Conservation (phyloP, 2,888 invertebrate genomes). For the Drosophila buzzatii region DNA sequence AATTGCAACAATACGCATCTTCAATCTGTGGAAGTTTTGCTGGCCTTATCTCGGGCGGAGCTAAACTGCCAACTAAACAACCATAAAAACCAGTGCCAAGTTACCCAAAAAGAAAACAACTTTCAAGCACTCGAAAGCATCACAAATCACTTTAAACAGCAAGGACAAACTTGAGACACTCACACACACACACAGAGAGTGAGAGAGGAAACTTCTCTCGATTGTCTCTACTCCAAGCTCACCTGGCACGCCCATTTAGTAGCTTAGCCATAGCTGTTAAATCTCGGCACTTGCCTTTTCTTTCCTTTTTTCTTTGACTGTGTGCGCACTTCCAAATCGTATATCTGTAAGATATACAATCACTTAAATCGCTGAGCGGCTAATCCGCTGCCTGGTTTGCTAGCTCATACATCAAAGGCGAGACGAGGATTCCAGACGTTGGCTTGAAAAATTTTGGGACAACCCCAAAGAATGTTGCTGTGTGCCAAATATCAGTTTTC, state of each 20-base stretch:
- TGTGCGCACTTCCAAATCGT: conserved; percentile 38
- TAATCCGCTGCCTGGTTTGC: conserved; percentile 66
- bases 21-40: conserved; percentile 52
- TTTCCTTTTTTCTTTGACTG: background rate
- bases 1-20: conserved; percentile 64
- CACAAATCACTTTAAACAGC: conserved; percentile 79
- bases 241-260: conserved; percentile 67
- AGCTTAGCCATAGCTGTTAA: conserved; percentile 74
- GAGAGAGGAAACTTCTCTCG: conserved; percentile 27
- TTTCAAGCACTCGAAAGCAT: conserved; percentile 70
- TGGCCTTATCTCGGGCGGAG: conserved; percentile 49
- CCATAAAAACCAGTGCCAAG: conserved; percentile 74
- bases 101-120: conserved; percentile 57
- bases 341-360: conserved; percentile 78
- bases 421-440: conserved; percentile 18
- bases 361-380: conserved; percentile 81
- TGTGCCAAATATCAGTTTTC: conserved; percentile 77
- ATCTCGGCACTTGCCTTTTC: conserved; percentile 68
- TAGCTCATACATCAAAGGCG: conserved; percentile 69
- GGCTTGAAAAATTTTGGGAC: conserved; percentile 26
- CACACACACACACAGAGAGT: conserved; percentile 24
- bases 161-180: conserved; percentile 63
- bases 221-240: conserved; percentile 44
- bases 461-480: conserved; percentile 32
- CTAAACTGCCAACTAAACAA: conserved; percentile 72